These are phyloP conservation scores for Petromus typicus DNA, from an alignment of 2,113 vertebrate species.

Conservation along the genomic window DNA sequence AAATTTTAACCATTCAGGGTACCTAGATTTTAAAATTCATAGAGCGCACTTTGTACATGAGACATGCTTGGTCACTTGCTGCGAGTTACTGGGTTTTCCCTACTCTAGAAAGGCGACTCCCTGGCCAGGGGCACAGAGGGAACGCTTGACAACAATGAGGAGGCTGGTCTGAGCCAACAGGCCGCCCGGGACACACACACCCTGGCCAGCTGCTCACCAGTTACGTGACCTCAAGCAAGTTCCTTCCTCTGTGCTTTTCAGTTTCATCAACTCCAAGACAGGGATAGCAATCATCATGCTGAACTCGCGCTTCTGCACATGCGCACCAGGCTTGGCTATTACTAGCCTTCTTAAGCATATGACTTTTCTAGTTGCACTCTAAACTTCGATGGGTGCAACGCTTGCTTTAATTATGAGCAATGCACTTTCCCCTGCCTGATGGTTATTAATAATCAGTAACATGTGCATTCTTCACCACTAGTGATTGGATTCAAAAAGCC, in stretches of 20 bases:
- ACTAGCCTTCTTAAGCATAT: neutral
- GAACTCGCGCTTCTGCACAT: accelerated
- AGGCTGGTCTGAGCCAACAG: neutral
- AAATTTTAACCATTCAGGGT: conserved; percentile 73
- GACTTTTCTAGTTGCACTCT: neutral
- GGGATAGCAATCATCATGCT: too few relatives aligned
- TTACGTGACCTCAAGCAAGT: neutral
- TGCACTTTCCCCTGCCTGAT: neutral
- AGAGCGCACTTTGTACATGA: neutral
- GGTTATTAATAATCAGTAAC: neutral
- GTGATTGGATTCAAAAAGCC: neutral
- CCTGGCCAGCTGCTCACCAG: neutral
- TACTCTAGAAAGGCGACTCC: too few relatives aligned
- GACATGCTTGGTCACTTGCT: neutral
- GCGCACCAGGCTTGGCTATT: accelerated
- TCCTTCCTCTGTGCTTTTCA: neutral
- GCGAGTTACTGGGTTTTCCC: neutral
- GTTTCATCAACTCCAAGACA: neutral
- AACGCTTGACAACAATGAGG: neutral
- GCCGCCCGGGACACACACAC: neutral
- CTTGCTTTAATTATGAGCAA: neutral
- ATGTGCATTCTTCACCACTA: neutral
- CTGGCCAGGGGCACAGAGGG: neutral
- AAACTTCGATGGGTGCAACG: neutral
- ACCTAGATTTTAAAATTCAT: neutral